phyloP scores from a whole-genome alignment of 2,113 vertebrate genomes.

The Datnioides undecimradiatus region DNA sequence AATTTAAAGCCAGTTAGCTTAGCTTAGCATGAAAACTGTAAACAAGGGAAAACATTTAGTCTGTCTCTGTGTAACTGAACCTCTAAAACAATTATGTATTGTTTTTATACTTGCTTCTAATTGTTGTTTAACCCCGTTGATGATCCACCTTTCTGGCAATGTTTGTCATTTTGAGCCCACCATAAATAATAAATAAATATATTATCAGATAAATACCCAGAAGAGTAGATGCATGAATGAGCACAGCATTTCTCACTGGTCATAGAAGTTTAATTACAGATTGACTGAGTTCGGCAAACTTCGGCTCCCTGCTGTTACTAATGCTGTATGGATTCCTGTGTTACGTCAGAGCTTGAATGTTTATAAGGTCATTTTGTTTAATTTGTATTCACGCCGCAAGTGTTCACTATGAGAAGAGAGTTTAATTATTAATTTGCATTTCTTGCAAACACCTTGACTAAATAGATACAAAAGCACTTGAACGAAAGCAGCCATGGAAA shows the following conservation, averaged over 20 bases:
- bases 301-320: background rate
- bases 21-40: background rate
- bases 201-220: background rate
- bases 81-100: too few relatives aligned
- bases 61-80: background rate
- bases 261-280: conserved; percentile 22
- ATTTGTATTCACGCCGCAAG: background rate
- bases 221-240: background rate
- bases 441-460: background rate
- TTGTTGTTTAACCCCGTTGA: background rate
- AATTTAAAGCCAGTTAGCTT: background rate
- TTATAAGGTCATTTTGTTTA: background rate
- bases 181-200: background rate
- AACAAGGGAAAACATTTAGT: background rate
- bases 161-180: background rate
- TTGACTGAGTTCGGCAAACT: conserved; percentile 21
- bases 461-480: background rate
- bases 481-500: background rate
- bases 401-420: background rate
- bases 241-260: background rate
- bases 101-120: too few relatives aligned
- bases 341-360: conserved; percentile 27
- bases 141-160: background rate
- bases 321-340: background rate
- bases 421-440: background rate